Base-by-base conservation (phyloP, 2,888 invertebrate species). In the Agrypnus murinus region DNA sequence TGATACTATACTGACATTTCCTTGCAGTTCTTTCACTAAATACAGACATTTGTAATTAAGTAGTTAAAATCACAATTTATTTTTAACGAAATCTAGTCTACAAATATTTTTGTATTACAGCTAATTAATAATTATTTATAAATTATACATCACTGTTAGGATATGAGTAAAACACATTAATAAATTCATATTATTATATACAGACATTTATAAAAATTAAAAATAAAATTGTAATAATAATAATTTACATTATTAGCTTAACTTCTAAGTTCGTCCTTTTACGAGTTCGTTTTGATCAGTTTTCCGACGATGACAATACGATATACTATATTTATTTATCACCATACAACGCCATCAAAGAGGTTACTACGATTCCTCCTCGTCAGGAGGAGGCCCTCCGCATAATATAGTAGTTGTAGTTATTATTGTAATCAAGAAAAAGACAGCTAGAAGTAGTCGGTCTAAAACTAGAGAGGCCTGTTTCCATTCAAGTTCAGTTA, bases 401-500 rank as follows among this genome's bases (percentile, higher is more conserved):
- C 87, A 92, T 59, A 95, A 87, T 77, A 95, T 94, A 74, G 93
- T 92, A 0, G 92, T 91, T 0, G 94, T 94, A n/a, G 94, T 91
- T 74, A 93, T 90, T 57, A 91, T 89, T 7, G 94, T 95, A 65
- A 93, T 91, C 71, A 94, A 86, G 71, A 93, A 90, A 84, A 95
- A 95, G 17, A 93, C 89, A 69, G 91, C 92, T 12, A 95, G 88
- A 0, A 95, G 87, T 2, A 93, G 90, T 40, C 93, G 89, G 84
- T 96, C 96, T 70, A 95, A 90, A 10, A 96, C 95, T 62, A 95
- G 90, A 0, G 96, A 95, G 71, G 93, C 89, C 79, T 91, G 91
- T 77, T 91, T 94, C 96, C 96, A 96, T 83, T 96, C 96, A 64
- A 94, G 86, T 81, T 94, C 93, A 71, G 93, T 92, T 57, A 92